Percentiles rank a stretch among this genome's conserved stretches.
Conservation (phyloP, 2,797 vertebrate genomes). For the Thunnus albacares region DNA sequence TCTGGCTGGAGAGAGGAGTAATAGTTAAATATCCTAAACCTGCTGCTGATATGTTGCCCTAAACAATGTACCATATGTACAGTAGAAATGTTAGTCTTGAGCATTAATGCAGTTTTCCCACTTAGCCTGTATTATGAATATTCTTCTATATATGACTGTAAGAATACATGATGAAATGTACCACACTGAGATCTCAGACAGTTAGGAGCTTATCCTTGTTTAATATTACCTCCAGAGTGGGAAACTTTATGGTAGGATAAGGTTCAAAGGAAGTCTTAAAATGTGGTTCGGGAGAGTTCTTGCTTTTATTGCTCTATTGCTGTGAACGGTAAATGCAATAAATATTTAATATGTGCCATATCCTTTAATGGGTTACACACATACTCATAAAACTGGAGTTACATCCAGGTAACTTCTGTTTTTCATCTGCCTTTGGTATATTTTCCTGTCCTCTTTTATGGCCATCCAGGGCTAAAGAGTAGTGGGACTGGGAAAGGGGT, state of each 20-base stretch:
- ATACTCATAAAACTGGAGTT: neutral
- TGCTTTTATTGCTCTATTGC: too few relatives aligned
- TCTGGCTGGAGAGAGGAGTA: neutral
- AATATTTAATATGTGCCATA: neutral
- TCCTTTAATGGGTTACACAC: neutral
- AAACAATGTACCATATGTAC: neutral
- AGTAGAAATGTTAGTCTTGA: neutral
- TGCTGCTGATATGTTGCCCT: neutral
- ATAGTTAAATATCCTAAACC: neutral
- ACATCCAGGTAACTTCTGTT: neutral
- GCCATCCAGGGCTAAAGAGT: too few relatives aligned
- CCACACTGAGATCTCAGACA: neutral
- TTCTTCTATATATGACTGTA: neutral
- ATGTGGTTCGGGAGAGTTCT: too few relatives aligned
- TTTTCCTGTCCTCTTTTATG: neutral
- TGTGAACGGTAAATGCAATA: neutral
- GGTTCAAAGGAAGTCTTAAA: too few relatives aligned
- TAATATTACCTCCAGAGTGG: too few relatives aligned
- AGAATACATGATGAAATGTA: neutral
- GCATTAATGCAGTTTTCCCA: neutral
- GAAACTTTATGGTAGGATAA: too few relatives aligned
- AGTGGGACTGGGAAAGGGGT: too few relatives aligned
- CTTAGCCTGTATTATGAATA: neutral
- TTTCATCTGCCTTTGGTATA: neutral
- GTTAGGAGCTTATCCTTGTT: too few relatives aligned